Evolutionary conservation across 2,888 invertebrate species (phyloP).

Genomic region (Leucania comma): DNA sequence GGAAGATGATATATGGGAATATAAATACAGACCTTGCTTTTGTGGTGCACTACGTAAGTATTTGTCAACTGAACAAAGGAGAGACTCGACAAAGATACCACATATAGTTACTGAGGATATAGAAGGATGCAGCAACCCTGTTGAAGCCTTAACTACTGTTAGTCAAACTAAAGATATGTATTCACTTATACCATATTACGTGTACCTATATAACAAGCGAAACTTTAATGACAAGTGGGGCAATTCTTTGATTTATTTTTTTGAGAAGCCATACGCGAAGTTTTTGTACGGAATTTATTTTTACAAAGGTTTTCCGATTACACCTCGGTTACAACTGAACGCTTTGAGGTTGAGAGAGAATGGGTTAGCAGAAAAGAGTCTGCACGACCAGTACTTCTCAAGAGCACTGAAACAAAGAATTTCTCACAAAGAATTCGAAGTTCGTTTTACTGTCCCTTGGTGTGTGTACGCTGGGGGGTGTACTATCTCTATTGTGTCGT

Average conservation of each 20-base stretch:
- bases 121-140: slow-evolving; percentile 51
- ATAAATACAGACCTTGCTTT: slow-evolving; percentile 74
- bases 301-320: slow-evolving; percentile 60
- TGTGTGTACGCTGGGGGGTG: slow-evolving; percentile 49
- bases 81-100: background rate
- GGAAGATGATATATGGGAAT: slow-evolving; percentile 67
- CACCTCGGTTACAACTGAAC: slow-evolving; percentile 26
- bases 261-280: slow-evolving; percentile 43
- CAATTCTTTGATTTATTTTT: slow-evolving; percentile 35
- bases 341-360: slow-evolving; percentile 52
- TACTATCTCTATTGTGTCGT: slow-evolving; percentile 35
- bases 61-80: slow-evolving; percentile 37
- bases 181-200: slow-evolving; percentile 48
- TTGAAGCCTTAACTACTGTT: slow-evolving; percentile 34
- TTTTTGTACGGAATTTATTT: slow-evolving; percentile 41
- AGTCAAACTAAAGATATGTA: slow-evolving; percentile 35
- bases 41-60: slow-evolving; percentile 62
- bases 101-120: background rate
- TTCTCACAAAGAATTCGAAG: slow-evolving; percentile 39
- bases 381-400: slow-evolving; percentile 40
- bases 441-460: slow-evolving; percentile 58
- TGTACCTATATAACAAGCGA: slow-evolving; percentile 42
- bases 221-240: slow-evolving; percentile 56
- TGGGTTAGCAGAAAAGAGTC: slow-evolving; percentile 48
- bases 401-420: slow-evolving; percentile 42